Evolutionary conservation across 2,113 vertebrate genomes (phyloP).

Genomic region (Silurus asotus): DNA sequence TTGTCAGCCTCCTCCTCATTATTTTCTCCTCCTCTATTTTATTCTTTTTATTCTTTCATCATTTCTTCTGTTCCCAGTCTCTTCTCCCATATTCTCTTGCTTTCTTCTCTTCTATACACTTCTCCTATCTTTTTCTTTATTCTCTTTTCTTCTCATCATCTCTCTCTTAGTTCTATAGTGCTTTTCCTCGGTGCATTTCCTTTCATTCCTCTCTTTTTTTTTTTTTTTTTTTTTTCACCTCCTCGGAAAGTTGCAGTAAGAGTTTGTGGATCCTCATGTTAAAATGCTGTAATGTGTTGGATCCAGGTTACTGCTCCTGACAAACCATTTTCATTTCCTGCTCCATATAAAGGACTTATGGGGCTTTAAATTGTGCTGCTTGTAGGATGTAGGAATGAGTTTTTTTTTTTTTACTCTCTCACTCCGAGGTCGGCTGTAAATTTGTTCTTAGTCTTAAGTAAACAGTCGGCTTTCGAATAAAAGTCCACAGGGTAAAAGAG

Average conservation of each 20-base stretch:
- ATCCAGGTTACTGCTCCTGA: slow-evolving; percentile 65
- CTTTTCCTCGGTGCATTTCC: slow-evolving; percentile 44
- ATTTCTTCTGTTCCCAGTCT: too few relatives aligned
- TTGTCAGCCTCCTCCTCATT: too few relatives aligned
- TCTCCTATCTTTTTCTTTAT: too few relatives aligned
- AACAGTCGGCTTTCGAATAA: not conserved
- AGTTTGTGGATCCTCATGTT: slow-evolving; percentile 60
- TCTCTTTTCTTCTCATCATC: too few relatives aligned
- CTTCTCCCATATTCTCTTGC: too few relatives aligned
- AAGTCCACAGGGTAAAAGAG: not conserved
- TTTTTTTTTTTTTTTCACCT: not conserved
- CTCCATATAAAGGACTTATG: slow-evolving; percentile 70
- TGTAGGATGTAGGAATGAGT: slow-evolving; percentile 50
- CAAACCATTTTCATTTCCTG: slow-evolving; percentile 72
- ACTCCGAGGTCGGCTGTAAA: slow-evolving; percentile 35
- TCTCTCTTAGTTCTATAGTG: too few relatives aligned
- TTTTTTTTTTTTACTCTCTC: not conserved
- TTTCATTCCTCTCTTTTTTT: not conserved
- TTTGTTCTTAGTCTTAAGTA: slow-evolving; percentile 49
- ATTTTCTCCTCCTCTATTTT: too few relatives aligned
- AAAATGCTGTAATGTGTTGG: slow-evolving; percentile 63
- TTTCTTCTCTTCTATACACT: too few relatives aligned
- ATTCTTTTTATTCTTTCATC: too few relatives aligned
- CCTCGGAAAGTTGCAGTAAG: slow-evolving; percentile 59
- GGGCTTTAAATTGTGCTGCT: slow-evolving; percentile 68